Evolutionary conservation across 2,113 vertebrate genomes (phyloP), one percentile per base, ranked within the genome.

Genomic region (Varanus salvator): DNA sequence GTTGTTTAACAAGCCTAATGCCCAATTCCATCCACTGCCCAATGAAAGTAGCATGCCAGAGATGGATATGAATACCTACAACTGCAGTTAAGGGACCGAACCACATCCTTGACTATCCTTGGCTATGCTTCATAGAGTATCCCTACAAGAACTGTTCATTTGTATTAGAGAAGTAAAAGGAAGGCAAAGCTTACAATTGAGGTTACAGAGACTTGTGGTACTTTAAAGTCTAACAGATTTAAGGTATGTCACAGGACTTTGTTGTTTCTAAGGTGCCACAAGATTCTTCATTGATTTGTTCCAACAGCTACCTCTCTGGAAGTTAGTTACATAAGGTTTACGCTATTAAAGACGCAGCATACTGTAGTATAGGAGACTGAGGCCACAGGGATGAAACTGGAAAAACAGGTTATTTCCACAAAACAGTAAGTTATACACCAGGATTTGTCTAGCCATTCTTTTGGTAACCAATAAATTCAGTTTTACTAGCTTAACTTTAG

Each of bases 101-200:
- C 38, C 38, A 44, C 38, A 44, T 44, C 38, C 38, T 44, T 44
- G 38, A 3, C 84, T 91, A 44, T 44, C 38, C 38, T 44, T 44
- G 38, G 38, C 84, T 91, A 83, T 31, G 8, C 31, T 78, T 77
- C 78, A 81, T 23, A 64, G 72, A 90, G 80, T 72, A 74, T 74
- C 84, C 78, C 44, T 27, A 52, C 27, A 54, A 71, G 85, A 44
- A 92, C 89, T 81, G 38, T 93, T 94, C 92, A 86, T 80, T 94
- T 94, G 90, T 88, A 89, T 92, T 92, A 92, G 66, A 94, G 74
- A 48, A n/a, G 64, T 29, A 82, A 23, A 66, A 84, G 89, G 72
- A 66, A 69, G 90, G 74, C 57, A 92, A 93, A 3, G 93, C 91
- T 88, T n/a, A 0, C 44, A 27, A 57, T 64, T 44, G 25, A 85